These are phyloP conservation scores for Tyrophagus putrescentiae DNA, from an alignment of 1,140 invertebrate species.

Conservation along the genomic window DNA sequence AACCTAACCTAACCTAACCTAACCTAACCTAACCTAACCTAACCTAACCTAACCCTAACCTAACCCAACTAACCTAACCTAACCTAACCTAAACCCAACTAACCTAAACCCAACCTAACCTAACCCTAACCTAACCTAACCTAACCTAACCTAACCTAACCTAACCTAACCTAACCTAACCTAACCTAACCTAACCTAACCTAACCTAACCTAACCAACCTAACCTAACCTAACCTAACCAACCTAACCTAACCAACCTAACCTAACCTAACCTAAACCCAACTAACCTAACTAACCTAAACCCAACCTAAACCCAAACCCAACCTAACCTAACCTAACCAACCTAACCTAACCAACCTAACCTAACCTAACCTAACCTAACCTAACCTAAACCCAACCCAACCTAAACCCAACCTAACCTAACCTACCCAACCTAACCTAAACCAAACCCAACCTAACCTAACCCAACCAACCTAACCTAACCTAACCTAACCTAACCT, in stretches of 20 bases:
- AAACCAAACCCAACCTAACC: too few relatives aligned
- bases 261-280: conserved; percentile 22
- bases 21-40: conserved; percentile 28
- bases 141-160: conserved; percentile 22
- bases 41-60: conserved; percentile 25
- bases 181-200: conserved; percentile 25
- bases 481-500: too few relatives aligned
- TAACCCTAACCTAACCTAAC: conserved; percentile 26
- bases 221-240: conserved; percentile 26
- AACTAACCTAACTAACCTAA: conserved; percentile 1
- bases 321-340: conserved; percentile 13
- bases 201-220: conserved; percentile 29
- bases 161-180: conserved; percentile 22
- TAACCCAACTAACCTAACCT: conserved; percentile 26
- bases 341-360: too few relatives aligned
- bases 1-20: conserved; percentile 27
- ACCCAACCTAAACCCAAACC: conserved; percentile 13
- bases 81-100: conserved; percentile 27
- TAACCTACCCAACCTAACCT: too few relatives aligned
- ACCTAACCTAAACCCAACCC: too few relatives aligned
- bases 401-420: too few relatives aligned
- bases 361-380: conserved; percentile 24
- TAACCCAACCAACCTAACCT: too few relatives aligned
- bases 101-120: conserved; percentile 29
- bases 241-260: conserved; percentile 24